phyloP scores from a whole-genome alignment of 2,888 invertebrate species.

The Seira sanloemensis region DNA sequence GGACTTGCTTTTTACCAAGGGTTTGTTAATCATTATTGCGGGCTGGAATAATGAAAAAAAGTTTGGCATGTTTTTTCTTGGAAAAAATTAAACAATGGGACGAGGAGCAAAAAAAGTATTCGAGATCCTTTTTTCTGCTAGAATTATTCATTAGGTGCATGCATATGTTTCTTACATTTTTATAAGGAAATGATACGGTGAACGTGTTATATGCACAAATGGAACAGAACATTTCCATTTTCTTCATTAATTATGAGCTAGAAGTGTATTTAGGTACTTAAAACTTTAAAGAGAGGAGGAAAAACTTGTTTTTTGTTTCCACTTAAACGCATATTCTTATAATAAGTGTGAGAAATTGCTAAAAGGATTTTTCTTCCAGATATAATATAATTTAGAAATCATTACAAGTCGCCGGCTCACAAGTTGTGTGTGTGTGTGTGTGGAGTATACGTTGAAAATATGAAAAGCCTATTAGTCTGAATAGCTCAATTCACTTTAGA shows the following conservation, averaged over 20 bases:
- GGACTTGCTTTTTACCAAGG: too few relatives aligned
- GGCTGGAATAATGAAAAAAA: not conserved
- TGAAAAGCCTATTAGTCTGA: not conserved
- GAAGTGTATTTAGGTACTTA: not conserved
- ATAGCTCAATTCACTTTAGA: not conserved
- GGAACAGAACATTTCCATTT: not conserved
- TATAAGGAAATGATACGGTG: too few relatives aligned
- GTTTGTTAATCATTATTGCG: not conserved
- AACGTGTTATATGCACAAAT: too few relatives aligned
- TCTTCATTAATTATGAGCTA: not conserved
- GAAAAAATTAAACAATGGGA: not conserved
- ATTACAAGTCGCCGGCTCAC: not conserved
- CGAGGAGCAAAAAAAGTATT: not conserved
- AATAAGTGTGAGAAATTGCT: not conserved
- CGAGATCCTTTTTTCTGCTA: not conserved
- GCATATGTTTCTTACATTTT: not conserved
- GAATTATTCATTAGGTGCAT: not conserved
- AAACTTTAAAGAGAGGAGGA: not conserved
- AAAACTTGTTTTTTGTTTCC: not conserved
- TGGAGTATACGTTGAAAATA: not conserved
- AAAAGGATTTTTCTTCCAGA: not conserved
- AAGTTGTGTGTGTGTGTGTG: too few relatives aligned
- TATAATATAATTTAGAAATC: not conserved
- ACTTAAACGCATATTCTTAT: not conserved
- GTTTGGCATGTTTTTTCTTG: not conserved